Evolutionary conservation across 2,797 vertebrate species (phyloP).

Genomic region (Halcyon leucocephala): DNA sequence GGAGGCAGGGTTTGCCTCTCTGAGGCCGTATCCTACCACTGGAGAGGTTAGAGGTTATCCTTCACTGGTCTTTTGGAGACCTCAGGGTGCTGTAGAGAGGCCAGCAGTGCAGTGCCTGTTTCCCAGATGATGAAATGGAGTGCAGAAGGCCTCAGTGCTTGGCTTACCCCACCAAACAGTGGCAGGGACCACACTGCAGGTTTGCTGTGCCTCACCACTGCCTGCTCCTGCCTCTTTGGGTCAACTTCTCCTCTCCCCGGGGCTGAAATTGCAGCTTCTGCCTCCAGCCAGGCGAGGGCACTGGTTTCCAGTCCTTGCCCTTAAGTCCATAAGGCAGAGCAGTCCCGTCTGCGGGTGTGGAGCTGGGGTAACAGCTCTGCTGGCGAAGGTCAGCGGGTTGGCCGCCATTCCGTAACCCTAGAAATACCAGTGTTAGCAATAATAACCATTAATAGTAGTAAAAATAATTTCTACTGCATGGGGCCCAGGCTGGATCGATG

Average conservation of each 20-base stretch:
- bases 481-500: neutral
- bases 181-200: neutral
- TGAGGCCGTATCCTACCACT: neutral
- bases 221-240: neutral
- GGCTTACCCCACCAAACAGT: neutral
- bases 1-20: neutral
- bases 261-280: neutral
- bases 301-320: neutral
- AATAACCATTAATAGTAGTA: neutral
- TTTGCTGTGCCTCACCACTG: neutral
- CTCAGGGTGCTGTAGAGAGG: neutral
- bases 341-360: neutral
- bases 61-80: neutral
- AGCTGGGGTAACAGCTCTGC: neutral
- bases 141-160: neutral
- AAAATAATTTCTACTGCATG: neutral
- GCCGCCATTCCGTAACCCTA: neutral
- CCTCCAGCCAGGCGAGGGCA: neutral
- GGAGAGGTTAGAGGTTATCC: neutral
- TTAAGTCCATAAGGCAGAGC: neutral
- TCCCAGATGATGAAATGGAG: neutral
- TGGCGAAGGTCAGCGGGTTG: rapidly evolving
- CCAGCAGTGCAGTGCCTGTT: neutral
- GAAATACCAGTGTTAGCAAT: neutral
- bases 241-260: neutral